Base-by-base conservation (phyloP, 2,797 vertebrate species). In the Simalia tracyae region DNA sequence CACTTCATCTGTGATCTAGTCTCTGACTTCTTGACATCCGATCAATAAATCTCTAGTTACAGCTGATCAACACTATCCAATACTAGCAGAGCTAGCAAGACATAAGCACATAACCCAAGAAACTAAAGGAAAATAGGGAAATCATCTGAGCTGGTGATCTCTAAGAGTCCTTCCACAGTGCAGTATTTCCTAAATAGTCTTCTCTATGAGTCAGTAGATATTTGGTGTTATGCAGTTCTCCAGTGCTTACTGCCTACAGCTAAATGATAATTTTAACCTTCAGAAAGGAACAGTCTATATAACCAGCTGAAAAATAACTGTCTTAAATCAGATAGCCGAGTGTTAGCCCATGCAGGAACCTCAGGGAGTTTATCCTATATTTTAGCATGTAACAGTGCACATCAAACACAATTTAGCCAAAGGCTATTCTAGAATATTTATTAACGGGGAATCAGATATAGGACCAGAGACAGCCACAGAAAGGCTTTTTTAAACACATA, bases 361-460 rank as follows among this genome's bases (percentile, higher is more conserved):
- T 87, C n/a, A 59, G 92, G 86, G 31, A 95, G 92, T 93, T 92
- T 92, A n/a, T n/a, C 19, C 0, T 0, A 46, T 5, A 46, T 92
- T 17, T 7, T 81, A 88, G 84, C 72, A 28, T 0, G 10, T 36
- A 94, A 89, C 0, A 0, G 72, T 91, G 5, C 91, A 92, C 42
- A 89, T 94, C 93, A 90, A 57, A 68, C 91, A 87, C n/a, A 63
- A 81, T 90, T 94, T 50, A 94, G 92, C 94, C 93, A 63, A 91
- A 46, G 93, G 89, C 84, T n/a, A 54, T 94, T 91, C 72, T 92
- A 60, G 91, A 96, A 88, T 95, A 96, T 95, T 94, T 94, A 95
- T 96, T 95, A 90, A 86, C 89, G 91, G 93, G 90, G 96, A 96
- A 95, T 94, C 92, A 94, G 61, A 89, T 95, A 94, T 85, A 94